Conservation (phyloP, 2,113 vertebrate genomes). For the Emydocephalus ijimae region DNA sequence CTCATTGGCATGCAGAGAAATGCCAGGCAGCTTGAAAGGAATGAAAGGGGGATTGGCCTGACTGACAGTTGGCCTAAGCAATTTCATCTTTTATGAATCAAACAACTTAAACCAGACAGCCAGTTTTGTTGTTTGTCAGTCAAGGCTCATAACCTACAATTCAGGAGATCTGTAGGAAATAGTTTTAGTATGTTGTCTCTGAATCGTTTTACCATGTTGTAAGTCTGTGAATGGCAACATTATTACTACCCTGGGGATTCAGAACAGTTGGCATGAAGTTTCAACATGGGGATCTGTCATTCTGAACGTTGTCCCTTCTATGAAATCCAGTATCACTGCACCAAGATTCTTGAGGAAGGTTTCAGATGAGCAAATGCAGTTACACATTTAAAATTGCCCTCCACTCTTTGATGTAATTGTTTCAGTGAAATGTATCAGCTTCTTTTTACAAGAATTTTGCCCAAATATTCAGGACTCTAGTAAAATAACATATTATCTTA, state of each 20-base stretch:
- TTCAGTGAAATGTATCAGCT: background rate
- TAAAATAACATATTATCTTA: background rate
- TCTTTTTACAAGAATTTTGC: background rate
- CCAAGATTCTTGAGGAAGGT: background rate
- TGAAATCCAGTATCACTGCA: background rate
- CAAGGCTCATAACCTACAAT: background rate
- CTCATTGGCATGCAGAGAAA: constrained; percentile 13
- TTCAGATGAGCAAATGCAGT: background rate
- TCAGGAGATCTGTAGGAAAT: background rate
- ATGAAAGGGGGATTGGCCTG: constrained; percentile 1
- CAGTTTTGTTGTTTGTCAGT: constrained; percentile 13
- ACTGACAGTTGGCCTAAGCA: constrained; percentile 18
- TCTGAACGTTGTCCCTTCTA: background rate
- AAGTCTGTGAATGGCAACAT: background rate
- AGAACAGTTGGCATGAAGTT: background rate
- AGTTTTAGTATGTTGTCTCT: background rate
- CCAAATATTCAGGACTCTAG: background rate
- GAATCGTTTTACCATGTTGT: background rate
- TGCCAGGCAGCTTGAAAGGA: constrained; percentile 26
- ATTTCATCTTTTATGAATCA: constrained; percentile 12
- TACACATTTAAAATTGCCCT: background rate
- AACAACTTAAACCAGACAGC: constrained; percentile 34
- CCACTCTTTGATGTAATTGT: background rate
- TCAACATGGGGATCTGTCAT: background rate
- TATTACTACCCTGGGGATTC: background rate